phyloP scores from a whole-genome alignment of 1,140 invertebrate species.

The Drosophila ficusphila region DNA sequence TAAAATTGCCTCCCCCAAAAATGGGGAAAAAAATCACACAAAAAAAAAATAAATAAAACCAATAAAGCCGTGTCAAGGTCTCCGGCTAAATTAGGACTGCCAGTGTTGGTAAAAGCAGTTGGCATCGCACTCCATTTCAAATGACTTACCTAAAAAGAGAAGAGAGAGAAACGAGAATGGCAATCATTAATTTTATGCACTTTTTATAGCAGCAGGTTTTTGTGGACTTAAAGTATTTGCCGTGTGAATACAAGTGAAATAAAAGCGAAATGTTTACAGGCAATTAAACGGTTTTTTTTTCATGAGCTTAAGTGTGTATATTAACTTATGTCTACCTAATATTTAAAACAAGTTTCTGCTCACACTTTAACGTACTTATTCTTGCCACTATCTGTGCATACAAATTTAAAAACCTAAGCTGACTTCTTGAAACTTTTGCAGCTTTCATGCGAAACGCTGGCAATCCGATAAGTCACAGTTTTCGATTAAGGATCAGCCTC shows the following conservation, averaged over 20 bases:
- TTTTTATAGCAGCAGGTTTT: background rate
- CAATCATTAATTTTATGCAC: conserved; percentile 18
- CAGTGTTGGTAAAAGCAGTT: conserved; percentile 17
- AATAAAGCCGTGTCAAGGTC: conserved; percentile 40
- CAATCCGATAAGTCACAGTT: conserved; percentile 22
- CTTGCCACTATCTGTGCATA: background rate
- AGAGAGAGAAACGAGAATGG: background rate
- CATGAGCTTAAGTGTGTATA: background rate
- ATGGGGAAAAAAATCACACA: background rate
- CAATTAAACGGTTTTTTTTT: background rate
- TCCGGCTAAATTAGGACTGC: conserved; percentile 13
- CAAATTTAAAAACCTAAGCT: background rate
- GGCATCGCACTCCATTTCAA: conserved; percentile 1
- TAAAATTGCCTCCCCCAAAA: conserved; percentile 21
- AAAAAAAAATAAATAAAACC: no score
- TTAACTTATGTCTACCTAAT: background rate
- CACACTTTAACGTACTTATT: background rate
- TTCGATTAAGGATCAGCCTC: conserved; percentile 21
- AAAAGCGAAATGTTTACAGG: background rate
- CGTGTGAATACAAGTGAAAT: background rate
- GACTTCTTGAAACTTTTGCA: conserved; percentile 6
- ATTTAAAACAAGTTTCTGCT: background rate
- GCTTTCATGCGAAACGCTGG: background rate
- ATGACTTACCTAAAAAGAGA: conserved; percentile 38
- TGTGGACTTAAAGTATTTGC: background rate